Base-by-base conservation (phyloP, 2,888 invertebrate genomes). In the Octodonta nipae region DNA sequence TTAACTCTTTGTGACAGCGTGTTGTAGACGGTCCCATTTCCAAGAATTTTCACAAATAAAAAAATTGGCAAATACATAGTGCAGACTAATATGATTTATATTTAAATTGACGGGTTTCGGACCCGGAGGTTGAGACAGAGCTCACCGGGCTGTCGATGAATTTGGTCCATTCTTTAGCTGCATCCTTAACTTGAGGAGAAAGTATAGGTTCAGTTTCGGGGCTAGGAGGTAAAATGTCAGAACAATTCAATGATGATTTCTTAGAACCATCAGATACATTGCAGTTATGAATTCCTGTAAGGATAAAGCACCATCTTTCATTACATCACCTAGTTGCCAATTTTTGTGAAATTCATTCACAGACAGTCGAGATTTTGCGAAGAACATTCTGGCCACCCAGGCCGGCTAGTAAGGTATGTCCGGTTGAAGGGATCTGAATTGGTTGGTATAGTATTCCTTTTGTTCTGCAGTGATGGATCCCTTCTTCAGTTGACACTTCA, bases 311-410 rank as follows among this genome's bases (percentile, higher is more conserved):
- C 95, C 93, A 61, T 95, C 95, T 58, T 84, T 80, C 38, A 88
- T 92, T 26, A 93, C 80, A 63, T 95, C 95, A 13, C 93, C 82
- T 32, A 95, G 70, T 61, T 88, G 86, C 95, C 95, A 95, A 52
- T 95, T 95, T 60, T 87, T 87, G 32, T 92, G 77, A n/a, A 95
- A 67, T 60, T 93, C 93, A 31, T 81, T 73, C 6, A 91, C 85
- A 2, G 93, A 85, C 36, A 95, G 71, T 40, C 86, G 80, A 25
- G 93, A 93, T 63, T 91, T 93, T 64, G 93, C 92, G 63, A 95
- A 95, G 64, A 93, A 95, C 50, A 82, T 74, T 69, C 88, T 78
- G n/a, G 93, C 93, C 11, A 82, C 77, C 7, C 40, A 78, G 76
- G 32, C 92, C 91, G 5, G 81, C 78, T 15, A 89, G 66, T 45